Percentiles rank a stretch among this genome's conserved stretches.
Evolutionary conservation across 2,888 invertebrate species (phyloP).

Genomic region (Pollenia griseotomentosa): DNA sequence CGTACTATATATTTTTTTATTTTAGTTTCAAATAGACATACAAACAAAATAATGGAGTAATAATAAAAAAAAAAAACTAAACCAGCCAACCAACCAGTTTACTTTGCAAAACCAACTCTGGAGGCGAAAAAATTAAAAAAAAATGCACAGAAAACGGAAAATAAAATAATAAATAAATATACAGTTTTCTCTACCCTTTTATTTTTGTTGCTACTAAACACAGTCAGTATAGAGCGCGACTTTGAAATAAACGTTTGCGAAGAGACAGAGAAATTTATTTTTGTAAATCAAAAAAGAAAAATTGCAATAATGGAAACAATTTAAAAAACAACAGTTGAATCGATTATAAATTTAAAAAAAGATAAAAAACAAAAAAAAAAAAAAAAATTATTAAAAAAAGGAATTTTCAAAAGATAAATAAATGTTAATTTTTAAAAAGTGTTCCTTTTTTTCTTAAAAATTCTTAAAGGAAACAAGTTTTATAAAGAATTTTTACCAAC

Average conservation of each 20-base stretch:
- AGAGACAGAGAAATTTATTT: constrained; percentile 39
- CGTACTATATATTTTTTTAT: constrained; percentile 14
- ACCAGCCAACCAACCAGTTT: constrained; percentile 63
- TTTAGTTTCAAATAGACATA: constrained; percentile 62
- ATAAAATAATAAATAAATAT: constrained; percentile 75
- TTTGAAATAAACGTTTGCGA: constrained; percentile 79
- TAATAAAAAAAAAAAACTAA: constrained; percentile 47
- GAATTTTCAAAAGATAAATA: background rate
- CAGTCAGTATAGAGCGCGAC: constrained; percentile 82
- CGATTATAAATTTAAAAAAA: background rate
- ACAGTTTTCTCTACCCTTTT: constrained; percentile 82
- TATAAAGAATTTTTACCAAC: constrained; percentile 21
- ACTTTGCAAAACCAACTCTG: constrained; percentile 71
- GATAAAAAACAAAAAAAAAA: constrained; percentile 15
- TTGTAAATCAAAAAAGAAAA: background rate
- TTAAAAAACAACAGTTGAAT: constrained; percentile 8
- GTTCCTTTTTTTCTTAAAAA: background rate
- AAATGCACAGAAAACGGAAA: constrained; percentile 60
- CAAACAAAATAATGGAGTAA: constrained; percentile 24
- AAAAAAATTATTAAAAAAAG: background rate
- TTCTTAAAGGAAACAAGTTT: background rate
- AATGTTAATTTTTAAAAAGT: background rate
- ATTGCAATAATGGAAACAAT: constrained; percentile 10
- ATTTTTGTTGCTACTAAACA: constrained; percentile 69
- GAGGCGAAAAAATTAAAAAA: constrained; percentile 55